Conservation (phyloP, 2,888 invertebrate genomes). For the Heliothis peltigera region DNA sequence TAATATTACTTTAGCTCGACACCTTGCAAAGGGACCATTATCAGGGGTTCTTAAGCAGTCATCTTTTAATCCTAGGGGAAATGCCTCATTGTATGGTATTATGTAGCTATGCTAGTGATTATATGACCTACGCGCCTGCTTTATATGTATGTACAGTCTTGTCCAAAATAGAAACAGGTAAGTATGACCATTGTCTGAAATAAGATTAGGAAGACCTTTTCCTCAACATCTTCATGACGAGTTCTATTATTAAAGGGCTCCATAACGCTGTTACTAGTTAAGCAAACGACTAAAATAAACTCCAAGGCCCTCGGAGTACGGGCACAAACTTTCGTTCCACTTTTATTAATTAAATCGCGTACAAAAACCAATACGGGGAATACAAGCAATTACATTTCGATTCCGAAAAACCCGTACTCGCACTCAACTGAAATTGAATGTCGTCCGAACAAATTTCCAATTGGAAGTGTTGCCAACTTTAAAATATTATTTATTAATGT, state of each 20-base stretch:
- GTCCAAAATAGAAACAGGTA: too few species aligned
- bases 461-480: slow-evolving; percentile 26
- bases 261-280: background rate
- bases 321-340: background rate
- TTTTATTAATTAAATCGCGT: slow-evolving; percentile 21
- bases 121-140: too few species aligned
- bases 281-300: slow-evolving; percentile 1
- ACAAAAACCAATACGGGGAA: slow-evolving; percentile 19
- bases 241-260: background rate
- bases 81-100: too few species aligned
- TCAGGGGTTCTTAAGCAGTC: too few species aligned
- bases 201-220: too few species aligned
- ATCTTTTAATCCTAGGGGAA: too few species aligned
- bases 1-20: too few species aligned
- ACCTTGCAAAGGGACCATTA: too few species aligned
- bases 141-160: too few species aligned
- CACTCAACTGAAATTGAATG: slow-evolving; percentile 45
- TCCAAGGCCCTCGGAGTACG: background rate
- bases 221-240: background rate
- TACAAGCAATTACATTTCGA: slow-evolving; percentile 18
- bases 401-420: slow-evolving; percentile 2
- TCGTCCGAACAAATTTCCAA: slow-evolving; percentile 24
- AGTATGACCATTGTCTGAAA: too few species aligned
- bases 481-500: slow-evolving; percentile 13
- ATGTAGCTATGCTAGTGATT: too few species aligned